These are phyloP conservation scores for Pachyseris speciosa DNA, from an alignment of 64 coral and sea anemone genomes.

Conservation along the genomic window DNA sequence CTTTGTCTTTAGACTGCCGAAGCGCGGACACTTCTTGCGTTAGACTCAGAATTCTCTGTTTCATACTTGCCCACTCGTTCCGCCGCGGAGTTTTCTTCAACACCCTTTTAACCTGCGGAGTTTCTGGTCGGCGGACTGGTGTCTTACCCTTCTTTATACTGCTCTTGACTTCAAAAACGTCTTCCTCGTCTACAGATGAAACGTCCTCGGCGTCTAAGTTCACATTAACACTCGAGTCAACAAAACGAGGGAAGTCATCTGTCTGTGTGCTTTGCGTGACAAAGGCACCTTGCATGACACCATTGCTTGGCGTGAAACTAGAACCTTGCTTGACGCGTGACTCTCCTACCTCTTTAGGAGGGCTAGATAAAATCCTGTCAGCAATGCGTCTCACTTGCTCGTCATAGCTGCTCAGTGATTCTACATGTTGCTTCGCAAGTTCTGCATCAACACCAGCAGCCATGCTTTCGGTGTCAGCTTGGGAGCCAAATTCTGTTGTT, in stretches of 20 bases:
- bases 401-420: slow-evolving; percentile 86
- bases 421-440: slow-evolving; percentile 42
- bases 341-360: slow-evolving; percentile 20
- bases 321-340: neutral
- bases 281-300: slow-evolving; percentile 11
- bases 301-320: neutral
- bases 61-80: slow-evolving; percentile 85
- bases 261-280: slow-evolving; percentile 79
- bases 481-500: neutral
- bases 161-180: neutral
- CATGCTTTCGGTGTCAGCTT: neutral
- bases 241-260: slow-evolving; percentile 37
- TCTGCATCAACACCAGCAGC: neutral
- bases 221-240: slow-evolving; percentile 65
- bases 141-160: slow-evolving; percentile 9
- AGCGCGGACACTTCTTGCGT: slow-evolving; percentile 90
- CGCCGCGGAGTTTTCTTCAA: slow-evolving; percentile 68
- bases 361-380: slow-evolving; percentile 75
- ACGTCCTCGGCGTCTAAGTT: slow-evolving; percentile 59
- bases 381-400: slow-evolving; percentile 89
- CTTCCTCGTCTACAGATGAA: slow-evolving; percentile 70
- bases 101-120: slow-evolving; percentile 52
- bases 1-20: slow-evolving; percentile 84
- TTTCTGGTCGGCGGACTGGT: neutral
- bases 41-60: slow-evolving; percentile 88